phyloP scores from a whole-genome alignment of 2,888 invertebrate species.

The Cephalotes varians region DNA sequence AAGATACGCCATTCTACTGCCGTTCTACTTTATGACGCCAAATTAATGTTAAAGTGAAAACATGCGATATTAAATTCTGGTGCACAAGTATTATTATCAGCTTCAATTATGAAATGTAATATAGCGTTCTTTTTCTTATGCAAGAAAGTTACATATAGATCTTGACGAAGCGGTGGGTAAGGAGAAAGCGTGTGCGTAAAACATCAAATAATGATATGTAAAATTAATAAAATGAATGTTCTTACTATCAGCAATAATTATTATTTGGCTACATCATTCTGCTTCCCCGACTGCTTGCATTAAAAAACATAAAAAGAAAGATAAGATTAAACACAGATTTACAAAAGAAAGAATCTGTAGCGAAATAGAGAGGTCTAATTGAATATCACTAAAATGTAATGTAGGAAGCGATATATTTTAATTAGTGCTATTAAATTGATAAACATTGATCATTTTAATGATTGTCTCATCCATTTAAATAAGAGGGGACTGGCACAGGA shows the following conservation, averaged over 20 bases:
- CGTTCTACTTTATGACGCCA: background rate
- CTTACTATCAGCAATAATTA: constrained; percentile 85
- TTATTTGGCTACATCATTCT: constrained; percentile 85
- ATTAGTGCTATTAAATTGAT: constrained; percentile 27
- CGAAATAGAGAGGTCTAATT: constrained; percentile 51
- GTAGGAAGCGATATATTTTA: constrained; percentile 36
- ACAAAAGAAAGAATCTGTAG: constrained; percentile 55
- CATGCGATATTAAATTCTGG: constrained; percentile 5
- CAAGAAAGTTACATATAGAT: constrained; percentile 23
- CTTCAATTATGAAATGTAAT: background rate
- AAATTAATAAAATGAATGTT: constrained; percentile 78
- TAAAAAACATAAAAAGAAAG: constrained; percentile 78
- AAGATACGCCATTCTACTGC: background rate
- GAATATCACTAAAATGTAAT: constrained; percentile 40
- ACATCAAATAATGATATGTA: constrained; percentile 65
- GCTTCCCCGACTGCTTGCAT: constrained; percentile 85
- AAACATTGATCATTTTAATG: constrained; percentile 5
- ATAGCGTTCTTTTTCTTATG: background rate
- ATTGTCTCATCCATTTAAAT: background rate
- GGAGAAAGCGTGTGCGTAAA: constrained; percentile 58
- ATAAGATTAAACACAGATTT: constrained; percentile 71
- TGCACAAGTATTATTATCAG: background rate
- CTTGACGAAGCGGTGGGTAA: constrained; percentile 35
- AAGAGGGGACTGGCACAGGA: background rate
- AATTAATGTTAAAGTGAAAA: background rate